A percentile compares a stretch with the other conserved stretches of the same genome.
phyloP scores from a whole-genome alignment of 2,113 vertebrate genomes.

The Dasypus novemcinctus region DNA sequence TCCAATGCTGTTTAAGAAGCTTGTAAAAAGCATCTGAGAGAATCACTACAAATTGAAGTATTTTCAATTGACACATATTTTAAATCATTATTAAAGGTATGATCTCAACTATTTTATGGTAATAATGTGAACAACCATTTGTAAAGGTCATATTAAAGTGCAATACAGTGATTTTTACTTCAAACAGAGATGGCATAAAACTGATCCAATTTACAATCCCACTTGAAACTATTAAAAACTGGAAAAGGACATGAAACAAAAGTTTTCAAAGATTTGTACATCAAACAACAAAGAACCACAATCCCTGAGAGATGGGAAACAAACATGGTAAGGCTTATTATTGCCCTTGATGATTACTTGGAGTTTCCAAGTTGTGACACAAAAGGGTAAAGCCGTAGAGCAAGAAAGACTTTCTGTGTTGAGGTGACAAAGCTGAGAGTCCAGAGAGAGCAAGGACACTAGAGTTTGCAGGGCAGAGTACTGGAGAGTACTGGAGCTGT shows the following conservation, averaged over 20 bases:
- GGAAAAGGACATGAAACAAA: background rate
- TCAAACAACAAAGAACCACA: background rate
- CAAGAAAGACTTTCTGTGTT: no score
- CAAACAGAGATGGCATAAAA: background rate
- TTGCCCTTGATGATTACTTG: background rate
- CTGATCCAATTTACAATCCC: background rate
- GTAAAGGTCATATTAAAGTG: background rate
- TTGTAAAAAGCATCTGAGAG: background rate
- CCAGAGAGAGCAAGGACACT: background rate
- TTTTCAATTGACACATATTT: background rate
- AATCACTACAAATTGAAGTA: background rate
- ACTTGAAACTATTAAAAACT: background rate
- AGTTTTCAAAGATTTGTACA: background rate
- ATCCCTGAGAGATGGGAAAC: background rate
- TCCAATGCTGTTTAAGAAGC: background rate
- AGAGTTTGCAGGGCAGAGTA: background rate
- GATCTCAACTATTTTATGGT: background rate
- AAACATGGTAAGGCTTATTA: background rate
- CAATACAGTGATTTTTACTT: background rate
- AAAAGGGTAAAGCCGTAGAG: background rate
- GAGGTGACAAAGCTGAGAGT: background rate
- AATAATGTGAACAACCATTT: background rate
- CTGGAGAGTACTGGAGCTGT: no score
- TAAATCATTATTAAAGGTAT: background rate
- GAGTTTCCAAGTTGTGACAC: background rate